Base-by-base conservation (phyloP, 23 tunicate genomes). In the Halocynthia roretzi region DNA sequence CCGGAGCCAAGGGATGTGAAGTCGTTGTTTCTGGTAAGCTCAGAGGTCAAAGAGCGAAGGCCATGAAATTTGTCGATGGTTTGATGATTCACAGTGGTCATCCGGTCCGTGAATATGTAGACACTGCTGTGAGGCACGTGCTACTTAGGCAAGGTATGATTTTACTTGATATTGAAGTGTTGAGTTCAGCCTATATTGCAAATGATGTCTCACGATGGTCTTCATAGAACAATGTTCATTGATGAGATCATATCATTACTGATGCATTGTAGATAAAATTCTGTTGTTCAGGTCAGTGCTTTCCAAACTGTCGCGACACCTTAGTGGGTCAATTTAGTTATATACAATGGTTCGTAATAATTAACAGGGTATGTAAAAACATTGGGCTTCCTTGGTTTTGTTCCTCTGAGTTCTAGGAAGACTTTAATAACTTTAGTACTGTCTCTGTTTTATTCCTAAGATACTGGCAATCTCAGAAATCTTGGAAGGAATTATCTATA, bases 1-100 rank as follows among this genome's bases (percentile, higher is more conserved):
- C 98, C 40, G 98, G 98, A 23, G 98, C 98, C 51, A 93, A 93
- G 70, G 98, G 98, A 64, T 87, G 94, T 70, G 98, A 93, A 57
- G 98, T 93, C 11, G 98, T 93, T 9, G 94, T 93, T 10, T 93
- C 98, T 56, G 98, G 98, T 8, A 87, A 87, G 63, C 72, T 87
- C 22, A 68, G 98, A 15, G 94, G 94, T 18, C 98, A 93, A 80
- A 83, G 98, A 44, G 98, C 98, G 17, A 93, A 93, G 83, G 75
- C 98, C 12, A 93, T 93, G 98, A 93, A 93, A 77, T 93, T 93
- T 72, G 89, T 84, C 53, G 98, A 93, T 52, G 98, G 98, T 63
- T 61, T 93, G 68, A 93, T 93, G 98, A 87, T 93, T 69, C 98
- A 93, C 85, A 76, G 96, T 71, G 98, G 98, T 87, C 57, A 87